Evolutionary conservation across 1,140 invertebrate species (phyloP), one percentile per base, ranked within the genome.

Genomic region (Drosophila lacertosa): DNA sequence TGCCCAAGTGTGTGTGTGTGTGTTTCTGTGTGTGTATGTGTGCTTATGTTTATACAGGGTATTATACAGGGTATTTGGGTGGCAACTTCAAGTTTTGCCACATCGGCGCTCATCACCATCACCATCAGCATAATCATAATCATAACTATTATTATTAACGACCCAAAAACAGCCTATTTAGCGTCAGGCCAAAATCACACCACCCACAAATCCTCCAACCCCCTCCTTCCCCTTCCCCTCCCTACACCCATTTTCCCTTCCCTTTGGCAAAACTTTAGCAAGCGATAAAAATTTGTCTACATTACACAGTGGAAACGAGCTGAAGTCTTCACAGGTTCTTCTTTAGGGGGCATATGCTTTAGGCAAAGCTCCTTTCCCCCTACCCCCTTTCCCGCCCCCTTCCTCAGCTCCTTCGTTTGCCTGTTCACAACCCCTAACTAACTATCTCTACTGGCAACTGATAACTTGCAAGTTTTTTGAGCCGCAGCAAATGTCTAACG

Each of bases 131-230:
- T 84, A 71, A 84, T 68, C 77, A 86, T 84, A 84, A 84, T 77
- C 81, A 88, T 84, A 84, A 84, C 81, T 84, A 86, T 84, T 84
- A 84, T 84, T 84, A 86, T 84, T 84, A 84, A 84, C 77, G 81
- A 58, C 60, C 60, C 64, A 77, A 84, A 77, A 84, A 86, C 80
- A 77, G 80, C 80, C 80, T 84, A 84, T 86, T 84, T 86, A 81
- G 63, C 75, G 74, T 67, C 47, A 72, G 58, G 62, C 66, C 66
- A 57, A 79, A 68, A 75, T 65, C 62, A 75, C 65, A 64, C 73
- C 63, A 45, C 40, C 42, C 47, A 13, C 48, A 60, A 4, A 24
- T 42, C 26, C 42, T 22, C 40, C 20, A n/a, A 15, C 3, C 16
- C 54, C 54, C 20, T 10, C 20, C 2, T 15, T 3, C 1, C 11